Conservation (phyloP, 2,797 vertebrate species). For the Lepidocolaptes lacrymiger region DNA sequence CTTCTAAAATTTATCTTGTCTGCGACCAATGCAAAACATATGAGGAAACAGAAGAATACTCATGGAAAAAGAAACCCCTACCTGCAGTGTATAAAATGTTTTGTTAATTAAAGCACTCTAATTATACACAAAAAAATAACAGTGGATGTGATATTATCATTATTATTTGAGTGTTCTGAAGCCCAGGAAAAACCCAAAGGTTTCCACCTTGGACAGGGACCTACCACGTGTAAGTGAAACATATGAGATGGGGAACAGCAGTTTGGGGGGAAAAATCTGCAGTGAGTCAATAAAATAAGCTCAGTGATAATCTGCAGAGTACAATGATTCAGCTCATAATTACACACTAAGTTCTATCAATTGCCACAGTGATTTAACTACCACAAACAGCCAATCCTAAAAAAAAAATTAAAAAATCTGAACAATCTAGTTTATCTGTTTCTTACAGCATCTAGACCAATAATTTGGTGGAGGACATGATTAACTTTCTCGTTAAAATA, state of each 20-base stretch:
- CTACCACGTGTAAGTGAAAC: not conserved
- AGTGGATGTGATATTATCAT: not conserved
- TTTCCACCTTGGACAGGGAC: not conserved
- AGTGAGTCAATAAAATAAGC: constrained; percentile 6
- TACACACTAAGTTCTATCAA: not conserved
- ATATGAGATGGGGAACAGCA: not conserved
- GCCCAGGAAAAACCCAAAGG: not conserved
- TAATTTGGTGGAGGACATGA: not conserved
- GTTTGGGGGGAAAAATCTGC: not conserved
- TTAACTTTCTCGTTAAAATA: not conserved
- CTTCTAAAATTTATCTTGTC: constrained; percentile 38
- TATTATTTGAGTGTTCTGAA: not conserved
- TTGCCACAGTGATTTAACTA: not conserved
- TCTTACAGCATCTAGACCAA: not conserved
- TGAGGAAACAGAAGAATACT: constrained; percentile 32
- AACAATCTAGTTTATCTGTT: not conserved
- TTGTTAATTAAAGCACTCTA: not conserved
- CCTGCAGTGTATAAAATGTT: not conserved
- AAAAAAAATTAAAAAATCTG: not conserved
- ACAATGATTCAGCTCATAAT: not conserved
- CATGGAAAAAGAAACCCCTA: not conserved
- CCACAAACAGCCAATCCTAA: not conserved
- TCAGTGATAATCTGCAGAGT: not conserved
- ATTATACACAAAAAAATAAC: not conserved
- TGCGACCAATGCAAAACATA: constrained; percentile 28